Base-by-base conservation (phyloP, 2,113 vertebrate species). In the Terrapene triunguis region DNA sequence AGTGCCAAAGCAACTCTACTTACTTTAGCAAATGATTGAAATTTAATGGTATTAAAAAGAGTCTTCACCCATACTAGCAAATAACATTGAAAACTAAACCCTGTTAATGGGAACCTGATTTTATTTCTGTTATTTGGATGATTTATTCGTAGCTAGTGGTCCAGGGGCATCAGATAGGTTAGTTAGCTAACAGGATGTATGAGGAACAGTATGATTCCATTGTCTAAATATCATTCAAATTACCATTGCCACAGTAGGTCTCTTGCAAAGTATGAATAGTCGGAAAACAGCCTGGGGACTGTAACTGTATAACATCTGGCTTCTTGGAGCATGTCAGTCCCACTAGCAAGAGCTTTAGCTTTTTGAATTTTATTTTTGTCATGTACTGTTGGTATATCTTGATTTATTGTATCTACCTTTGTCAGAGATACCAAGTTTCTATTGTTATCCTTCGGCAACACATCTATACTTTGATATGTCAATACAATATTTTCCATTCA, bases 31-130 rank as follows among this genome's bases (percentile, higher is more conserved):
- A 94, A 97, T 89, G 94, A 80, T 89, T 96, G 90, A 94, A 74
- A 80, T 11, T 10, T 88, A 96, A 96, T 5, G 10, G 90, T 90
- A 80, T 86, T 98, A 97, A 97, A 96, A 97, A 95, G 48, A 88
- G 55, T 85, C 96, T 96, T 90, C 92, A 86, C 85, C 91, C 97
- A 57, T 90, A 95, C 90, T 89, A 97, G 94, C 95, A 97, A 97
- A 97, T 96, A 96, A 94, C 92, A 96, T 51, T 84, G 94, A 97
- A 97, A 97, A 97, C 78, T 89, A 96, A 97, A 87, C 82, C 55
- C 62, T 94, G 44, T 53, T 93, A 95, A 59, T 29, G 84, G 80
- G 84, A 90, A 87, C 55, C 81, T 88, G 80, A 92, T 93, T 94
- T 80, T 88, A 57, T 88, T 95, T 93, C 93, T 69, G 50, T 88